Conservation (phyloP, 2,888 invertebrate genomes). For the Lydus trimaculatus region DNA sequence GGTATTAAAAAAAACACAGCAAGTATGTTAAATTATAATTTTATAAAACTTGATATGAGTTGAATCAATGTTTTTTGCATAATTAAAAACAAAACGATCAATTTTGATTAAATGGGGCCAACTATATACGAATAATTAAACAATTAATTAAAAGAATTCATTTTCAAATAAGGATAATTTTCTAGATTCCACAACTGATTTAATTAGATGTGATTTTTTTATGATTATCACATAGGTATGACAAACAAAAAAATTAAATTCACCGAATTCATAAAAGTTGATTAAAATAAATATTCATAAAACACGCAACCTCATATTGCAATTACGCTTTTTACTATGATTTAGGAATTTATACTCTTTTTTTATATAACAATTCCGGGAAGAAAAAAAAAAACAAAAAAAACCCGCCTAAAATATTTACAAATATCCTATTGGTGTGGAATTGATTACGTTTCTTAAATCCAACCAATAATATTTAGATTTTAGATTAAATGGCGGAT, state of each 20-base stretch:
- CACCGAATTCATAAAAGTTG: neutral
- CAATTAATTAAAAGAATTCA: neutral
- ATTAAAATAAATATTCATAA: conserved; percentile 9
- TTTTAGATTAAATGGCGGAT: neutral
- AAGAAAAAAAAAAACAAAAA: neutral
- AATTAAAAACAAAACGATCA: conserved; percentile 23
- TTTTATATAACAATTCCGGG: neutral
- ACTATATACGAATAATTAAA: neutral
- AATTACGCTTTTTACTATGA: too few species aligned
- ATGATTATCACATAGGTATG: neutral
- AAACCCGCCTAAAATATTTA: neutral
- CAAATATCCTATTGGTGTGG: neutral
- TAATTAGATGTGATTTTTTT: neutral
- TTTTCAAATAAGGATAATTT: neutral
- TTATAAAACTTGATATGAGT: neutral
- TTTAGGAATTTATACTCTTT: too few species aligned
- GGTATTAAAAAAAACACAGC: conserved; percentile 20
- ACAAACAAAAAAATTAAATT: neutral
- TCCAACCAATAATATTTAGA: neutral
- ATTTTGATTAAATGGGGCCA: conserved; percentile 2
- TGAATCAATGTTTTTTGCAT: conserved; percentile 29
- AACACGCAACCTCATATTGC: neutral
- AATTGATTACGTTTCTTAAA: neutral
- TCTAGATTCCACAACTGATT: neutral
- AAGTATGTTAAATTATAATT: conserved; percentile 11